Percentiles rank a stretch among this genome's conserved stretches.
Conservation (phyloP, 2,113 vertebrate genomes). For the Sander vitreus region DNA sequence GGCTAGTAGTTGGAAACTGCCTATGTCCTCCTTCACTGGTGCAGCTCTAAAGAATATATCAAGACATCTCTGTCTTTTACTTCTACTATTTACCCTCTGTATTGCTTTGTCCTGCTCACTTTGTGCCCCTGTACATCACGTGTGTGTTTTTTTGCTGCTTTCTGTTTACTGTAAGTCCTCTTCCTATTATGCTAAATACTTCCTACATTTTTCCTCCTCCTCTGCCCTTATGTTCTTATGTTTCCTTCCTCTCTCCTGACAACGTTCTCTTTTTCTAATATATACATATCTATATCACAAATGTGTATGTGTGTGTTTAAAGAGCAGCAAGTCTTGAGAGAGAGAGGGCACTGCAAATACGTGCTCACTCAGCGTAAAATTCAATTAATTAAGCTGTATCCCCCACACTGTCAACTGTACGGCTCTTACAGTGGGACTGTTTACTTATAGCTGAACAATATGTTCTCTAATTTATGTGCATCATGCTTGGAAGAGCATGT, state of each 20-base stretch:
- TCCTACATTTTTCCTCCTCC: neutral
- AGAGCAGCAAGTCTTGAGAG: constrained; percentile 28
- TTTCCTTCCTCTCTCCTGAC: neutral
- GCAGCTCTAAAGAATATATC: neutral
- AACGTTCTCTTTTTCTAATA: neutral
- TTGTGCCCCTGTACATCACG: neutral
- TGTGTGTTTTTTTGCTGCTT: neutral
- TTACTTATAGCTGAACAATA: constrained; percentile 58
- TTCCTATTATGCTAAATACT: neutral
- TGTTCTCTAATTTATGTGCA: constrained; percentile 65
- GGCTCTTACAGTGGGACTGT: constrained; percentile 34
- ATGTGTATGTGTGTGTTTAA: constrained; percentile 29
- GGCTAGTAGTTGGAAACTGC: neutral
- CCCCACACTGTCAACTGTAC: constrained; percentile 28
- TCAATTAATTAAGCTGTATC: constrained; percentile 65
- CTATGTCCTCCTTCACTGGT: neutral
- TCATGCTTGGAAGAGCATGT: constrained; percentile 62
- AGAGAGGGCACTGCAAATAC: constrained; percentile 35
- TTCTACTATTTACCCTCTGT: neutral
- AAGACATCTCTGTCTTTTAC: neutral
- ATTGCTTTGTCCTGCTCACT: neutral
- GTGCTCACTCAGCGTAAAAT: constrained; percentile 72
- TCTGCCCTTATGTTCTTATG: neutral
- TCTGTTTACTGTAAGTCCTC: neutral
- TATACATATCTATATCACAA: constrained; percentile 38